Evolutionary conservation across 2,113 vertebrate species (phyloP).

Genomic region (Condylura cristata): DNA sequence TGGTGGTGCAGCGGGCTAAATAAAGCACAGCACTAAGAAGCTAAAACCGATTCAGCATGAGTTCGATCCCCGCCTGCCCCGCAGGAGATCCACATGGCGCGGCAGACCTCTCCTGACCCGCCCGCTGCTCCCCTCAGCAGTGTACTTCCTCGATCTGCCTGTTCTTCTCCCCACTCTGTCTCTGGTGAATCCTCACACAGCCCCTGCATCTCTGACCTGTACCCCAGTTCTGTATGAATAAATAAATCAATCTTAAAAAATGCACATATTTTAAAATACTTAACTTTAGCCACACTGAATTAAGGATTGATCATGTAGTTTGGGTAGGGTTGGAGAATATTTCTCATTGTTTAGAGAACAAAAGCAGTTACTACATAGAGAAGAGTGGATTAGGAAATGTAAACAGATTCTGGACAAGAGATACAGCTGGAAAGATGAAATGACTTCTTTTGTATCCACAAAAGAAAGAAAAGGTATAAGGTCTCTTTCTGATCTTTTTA

Average conservation of each 20-base stretch:
- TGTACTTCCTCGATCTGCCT: no score
- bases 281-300: background rate
- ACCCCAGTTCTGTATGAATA: no score
- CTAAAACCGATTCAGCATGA: no score
- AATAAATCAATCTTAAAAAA: background rate
- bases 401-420: background rate
- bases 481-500: background rate
- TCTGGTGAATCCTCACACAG: no score
- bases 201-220: no score
- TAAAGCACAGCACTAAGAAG: no score
- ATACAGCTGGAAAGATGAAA: background rate
- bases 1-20: no score
- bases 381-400: background rate
- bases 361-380: background rate
- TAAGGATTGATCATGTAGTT: background rate
- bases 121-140: no score
- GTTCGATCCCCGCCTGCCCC: no score
- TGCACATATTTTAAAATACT: background rate
- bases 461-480: background rate
- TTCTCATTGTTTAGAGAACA: background rate
- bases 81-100: no score
- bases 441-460: background rate
- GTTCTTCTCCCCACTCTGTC: no score
- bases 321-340: background rate
- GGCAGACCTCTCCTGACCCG: no score